phyloP scores from a whole-genome alignment of 2,888 invertebrate species.

The Thyatira batis region DNA sequence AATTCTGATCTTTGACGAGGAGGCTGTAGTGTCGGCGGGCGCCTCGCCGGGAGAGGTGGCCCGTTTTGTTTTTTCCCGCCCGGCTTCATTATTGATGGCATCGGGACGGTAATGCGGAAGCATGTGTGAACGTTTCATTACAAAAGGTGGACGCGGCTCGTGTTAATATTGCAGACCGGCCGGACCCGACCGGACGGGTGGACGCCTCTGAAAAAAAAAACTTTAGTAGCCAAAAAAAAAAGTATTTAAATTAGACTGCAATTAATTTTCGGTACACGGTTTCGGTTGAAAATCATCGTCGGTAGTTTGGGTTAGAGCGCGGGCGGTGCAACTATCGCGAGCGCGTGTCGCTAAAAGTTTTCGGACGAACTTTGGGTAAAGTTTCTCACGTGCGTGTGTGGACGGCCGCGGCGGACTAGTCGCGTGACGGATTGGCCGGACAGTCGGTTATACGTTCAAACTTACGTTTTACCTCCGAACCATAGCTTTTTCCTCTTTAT shows the following conservation, averaged over 20 bases:
- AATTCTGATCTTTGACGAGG: constrained; percentile 85
- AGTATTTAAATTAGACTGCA: constrained; percentile 51
- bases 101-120: constrained; percentile 82
- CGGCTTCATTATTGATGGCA: constrained; percentile 83
- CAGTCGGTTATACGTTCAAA: constrained; percentile 38
- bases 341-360: constrained; percentile 66
- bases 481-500: constrained; percentile 30
- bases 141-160: constrained; percentile 81
- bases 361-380: constrained; percentile 56
- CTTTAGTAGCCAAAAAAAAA: constrained; percentile 44
- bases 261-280: constrained; percentile 28
- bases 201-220: constrained; percentile 71
- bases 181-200: constrained; percentile 79
- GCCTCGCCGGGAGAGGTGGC: constrained; percentile 79
- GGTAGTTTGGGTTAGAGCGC: constrained; percentile 40
- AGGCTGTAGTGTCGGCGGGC: constrained; percentile 82
- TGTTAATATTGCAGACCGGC: constrained; percentile 81
- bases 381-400: constrained; percentile 75
- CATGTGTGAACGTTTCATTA: constrained; percentile 83
- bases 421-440: constrained; percentile 38
- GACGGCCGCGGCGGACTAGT: constrained; percentile 47
- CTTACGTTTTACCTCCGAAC: constrained; percentile 25
- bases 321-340: constrained; percentile 51
- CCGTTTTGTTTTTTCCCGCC: constrained; percentile 82
- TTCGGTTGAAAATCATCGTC: constrained; percentile 17